Conservation (phyloP, 2,888 invertebrate species). For the Dasysyrphus tricinctus region DNA sequence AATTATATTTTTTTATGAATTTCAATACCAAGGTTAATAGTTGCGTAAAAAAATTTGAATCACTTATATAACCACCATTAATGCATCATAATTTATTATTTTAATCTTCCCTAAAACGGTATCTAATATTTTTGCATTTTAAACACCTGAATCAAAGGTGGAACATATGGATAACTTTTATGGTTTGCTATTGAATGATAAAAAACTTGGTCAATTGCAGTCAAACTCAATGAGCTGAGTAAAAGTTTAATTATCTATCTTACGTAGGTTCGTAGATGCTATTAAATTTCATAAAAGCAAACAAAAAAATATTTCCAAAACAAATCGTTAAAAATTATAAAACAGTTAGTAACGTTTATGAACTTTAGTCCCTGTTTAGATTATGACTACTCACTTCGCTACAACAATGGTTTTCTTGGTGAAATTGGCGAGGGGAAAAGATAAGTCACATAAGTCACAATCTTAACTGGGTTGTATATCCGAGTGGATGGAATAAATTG, state of each 20-base stretch:
- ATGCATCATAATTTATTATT: background rate
- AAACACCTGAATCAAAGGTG: background rate
- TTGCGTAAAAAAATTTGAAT: background rate
- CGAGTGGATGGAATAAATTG: no score
- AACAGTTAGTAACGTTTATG: background rate
- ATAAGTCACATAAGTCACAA: no score
- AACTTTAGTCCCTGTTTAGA: background rate
- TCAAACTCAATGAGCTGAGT: background rate
- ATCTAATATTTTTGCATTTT: background rate
- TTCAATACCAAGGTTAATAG: background rate
- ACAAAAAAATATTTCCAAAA: background rate
- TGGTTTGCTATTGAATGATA: background rate
- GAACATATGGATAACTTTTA: background rate
- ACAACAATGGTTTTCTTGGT: no score
- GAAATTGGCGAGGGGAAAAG: no score
- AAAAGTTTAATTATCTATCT: background rate
- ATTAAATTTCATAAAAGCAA: background rate
- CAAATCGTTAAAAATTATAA: background rate
- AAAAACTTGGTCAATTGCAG: background rate
- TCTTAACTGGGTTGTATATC: no score
- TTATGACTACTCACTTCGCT: no score
- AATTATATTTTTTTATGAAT: background rate
- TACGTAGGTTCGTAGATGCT: background rate
- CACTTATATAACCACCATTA: background rate
- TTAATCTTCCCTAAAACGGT: background rate